phyloP scores from a whole-genome alignment of 2,888 invertebrate genomes.

The Didymodactylos carnosus region DNA sequence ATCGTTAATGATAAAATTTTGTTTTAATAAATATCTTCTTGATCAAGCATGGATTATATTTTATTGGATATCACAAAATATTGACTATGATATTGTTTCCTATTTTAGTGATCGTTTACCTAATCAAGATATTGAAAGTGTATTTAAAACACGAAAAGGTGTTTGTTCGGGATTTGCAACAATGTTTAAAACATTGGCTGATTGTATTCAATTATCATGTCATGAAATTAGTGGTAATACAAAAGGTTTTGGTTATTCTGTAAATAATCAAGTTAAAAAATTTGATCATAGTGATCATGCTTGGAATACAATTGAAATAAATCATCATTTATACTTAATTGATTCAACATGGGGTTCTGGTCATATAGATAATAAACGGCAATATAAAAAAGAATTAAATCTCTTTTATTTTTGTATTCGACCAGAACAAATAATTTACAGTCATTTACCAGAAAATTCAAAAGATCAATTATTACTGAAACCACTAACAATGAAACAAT shows the following conservation, averaged over 20 bases:
- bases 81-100: background rate
- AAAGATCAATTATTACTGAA: background rate
- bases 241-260: background rate
- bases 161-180: conserved; percentile 1
- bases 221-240: background rate
- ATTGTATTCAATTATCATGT: background rate
- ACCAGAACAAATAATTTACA: background rate
- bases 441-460: background rate
- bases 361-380: background rate
- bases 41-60: background rate
- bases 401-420: conserved; percentile 2
- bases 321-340: background rate
- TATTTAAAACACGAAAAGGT: background rate
- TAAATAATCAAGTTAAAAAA: background rate
- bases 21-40: background rate
- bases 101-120: background rate
- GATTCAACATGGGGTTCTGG: conserved; percentile 7
- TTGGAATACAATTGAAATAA: conserved; percentile 8
- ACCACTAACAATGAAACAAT: background rate
- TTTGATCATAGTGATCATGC: background rate
- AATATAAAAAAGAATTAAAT: background rate
- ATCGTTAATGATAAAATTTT: background rate
- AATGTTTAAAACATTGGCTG: background rate
- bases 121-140: background rate
- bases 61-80: conserved; percentile 4